A percentile compares a stretch with the other conserved stretches of the same genome.
Conservation (phyloP, 2,797 vertebrate species). For the Decapterus maruadsi region DNA sequence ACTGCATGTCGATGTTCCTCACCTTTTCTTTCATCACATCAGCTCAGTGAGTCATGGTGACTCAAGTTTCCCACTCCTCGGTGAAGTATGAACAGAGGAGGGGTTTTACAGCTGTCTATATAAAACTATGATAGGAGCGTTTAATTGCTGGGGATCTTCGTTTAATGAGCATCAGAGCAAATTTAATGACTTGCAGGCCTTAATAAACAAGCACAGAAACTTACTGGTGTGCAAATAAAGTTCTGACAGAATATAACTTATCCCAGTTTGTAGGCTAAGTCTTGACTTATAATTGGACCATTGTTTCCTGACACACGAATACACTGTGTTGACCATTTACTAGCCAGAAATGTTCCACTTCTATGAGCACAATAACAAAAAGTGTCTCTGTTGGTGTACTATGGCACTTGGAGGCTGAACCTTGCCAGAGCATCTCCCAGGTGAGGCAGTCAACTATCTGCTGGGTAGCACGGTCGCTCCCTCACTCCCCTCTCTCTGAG, state of each 20-base stretch:
- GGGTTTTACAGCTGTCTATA: slow-evolving; percentile 43
- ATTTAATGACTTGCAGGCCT: slow-evolving; percentile 51
- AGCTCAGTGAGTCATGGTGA: slow-evolving; percentile 7
- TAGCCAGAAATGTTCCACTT: slow-evolving; percentile 57
- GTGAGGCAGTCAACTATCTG: slow-evolving; percentile 65
- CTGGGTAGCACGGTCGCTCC: slow-evolving; percentile 29
- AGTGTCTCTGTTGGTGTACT: slow-evolving; percentile 35
- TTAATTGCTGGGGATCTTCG: slow-evolving; percentile 57
- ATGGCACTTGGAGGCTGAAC: slow-evolving; percentile 43
- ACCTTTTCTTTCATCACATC: slow-evolving; percentile 42
- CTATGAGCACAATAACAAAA: slow-evolving; percentile 51
- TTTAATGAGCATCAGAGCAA: slow-evolving; percentile 56
- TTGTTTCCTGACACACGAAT: slow-evolving; percentile 60
- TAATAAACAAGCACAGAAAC: slow-evolving; percentile 57
- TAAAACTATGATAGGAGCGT: slow-evolving; percentile 43
- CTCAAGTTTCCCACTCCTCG: slow-evolving; percentile 1
- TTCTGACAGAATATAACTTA: slow-evolving; percentile 55
- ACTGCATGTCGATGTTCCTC: slow-evolving; percentile 22
- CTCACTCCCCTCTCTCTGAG: slow-evolving; percentile 41
- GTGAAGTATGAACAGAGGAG: slow-evolving; percentile 35
- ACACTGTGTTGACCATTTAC: slow-evolving; percentile 46
- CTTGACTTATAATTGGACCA: slow-evolving; percentile 71
- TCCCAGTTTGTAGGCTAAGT: slow-evolving; percentile 34
- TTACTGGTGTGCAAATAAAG: slow-evolving; percentile 45
- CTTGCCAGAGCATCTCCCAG: slow-evolving; percentile 46